Evolutionary conservation across 2,888 invertebrate genomes (phyloP).

Genomic region (Coelopa pilipes): DNA sequence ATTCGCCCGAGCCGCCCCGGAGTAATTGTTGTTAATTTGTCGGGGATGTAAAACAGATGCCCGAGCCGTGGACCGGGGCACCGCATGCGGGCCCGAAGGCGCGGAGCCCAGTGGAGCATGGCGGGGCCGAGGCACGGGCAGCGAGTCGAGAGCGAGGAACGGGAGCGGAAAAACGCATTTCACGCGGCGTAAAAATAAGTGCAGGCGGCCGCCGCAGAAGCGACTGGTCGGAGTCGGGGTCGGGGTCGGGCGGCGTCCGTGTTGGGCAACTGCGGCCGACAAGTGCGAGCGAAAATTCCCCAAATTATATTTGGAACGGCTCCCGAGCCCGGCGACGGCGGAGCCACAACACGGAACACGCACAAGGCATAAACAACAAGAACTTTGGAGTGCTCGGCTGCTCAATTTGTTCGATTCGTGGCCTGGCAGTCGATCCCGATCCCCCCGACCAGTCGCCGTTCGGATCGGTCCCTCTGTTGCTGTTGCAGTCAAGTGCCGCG

Average conservation of each 20-base stretch:
- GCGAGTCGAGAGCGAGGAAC: background rate
- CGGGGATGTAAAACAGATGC: slow-evolving; percentile 47
- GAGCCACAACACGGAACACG: too few relatives aligned
- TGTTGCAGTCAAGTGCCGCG: too few relatives aligned
- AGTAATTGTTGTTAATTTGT: slow-evolving; percentile 47
- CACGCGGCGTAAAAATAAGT: slow-evolving; percentile 25
- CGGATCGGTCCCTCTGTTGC: too few relatives aligned
- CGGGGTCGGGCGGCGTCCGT: background rate
- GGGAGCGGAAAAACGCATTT: slow-evolving; percentile 15
- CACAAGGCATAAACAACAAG: background rate
- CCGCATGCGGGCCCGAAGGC: slow-evolving; percentile 10
- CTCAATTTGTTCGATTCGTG: too few relatives aligned
- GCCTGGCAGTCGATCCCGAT: too few relatives aligned
- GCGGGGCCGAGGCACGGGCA: slow-evolving; percentile 14
- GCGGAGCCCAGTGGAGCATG: background rate
- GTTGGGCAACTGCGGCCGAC: background rate
- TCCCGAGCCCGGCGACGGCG: background rate
- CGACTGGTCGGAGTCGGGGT: background rate
- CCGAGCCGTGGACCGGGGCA: slow-evolving; percentile 28
- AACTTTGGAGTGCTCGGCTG: background rate
- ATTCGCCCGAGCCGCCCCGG: slow-evolving; percentile 25
- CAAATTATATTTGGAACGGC: slow-evolving; percentile 24
- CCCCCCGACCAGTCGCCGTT: too few relatives aligned
- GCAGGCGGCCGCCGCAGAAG: background rate
- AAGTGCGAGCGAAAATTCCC: slow-evolving; percentile 11